Conservation (phyloP, 2,888 invertebrate species). For the Tridacna gigas region DNA sequence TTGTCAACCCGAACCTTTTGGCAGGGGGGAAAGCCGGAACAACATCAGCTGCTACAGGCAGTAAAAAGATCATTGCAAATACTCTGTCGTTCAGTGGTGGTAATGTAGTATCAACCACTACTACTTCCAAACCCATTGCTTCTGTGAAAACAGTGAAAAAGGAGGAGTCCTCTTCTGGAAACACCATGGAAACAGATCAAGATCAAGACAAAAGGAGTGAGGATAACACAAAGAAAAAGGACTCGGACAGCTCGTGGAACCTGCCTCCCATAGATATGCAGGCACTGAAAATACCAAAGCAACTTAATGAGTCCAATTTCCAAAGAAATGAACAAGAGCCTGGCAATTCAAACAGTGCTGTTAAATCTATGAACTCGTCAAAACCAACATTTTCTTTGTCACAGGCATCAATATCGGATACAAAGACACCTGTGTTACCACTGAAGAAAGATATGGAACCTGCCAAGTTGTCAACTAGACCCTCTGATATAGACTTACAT, state of each 20-base stretch:
- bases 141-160: constrained; percentile 18
- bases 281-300: constrained; percentile 55
- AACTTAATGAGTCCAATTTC: constrained; percentile 31
- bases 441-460: background rate
- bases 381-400: constrained; percentile 28
- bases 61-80: constrained; percentile 54
- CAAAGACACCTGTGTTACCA: background rate
- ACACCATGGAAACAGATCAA: background rate
- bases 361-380: background rate
- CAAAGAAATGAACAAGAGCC: constrained; percentile 8
- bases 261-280: constrained; percentile 58
- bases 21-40: background rate
- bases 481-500: constrained; percentile 64
- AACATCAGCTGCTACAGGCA: constrained; percentile 43
- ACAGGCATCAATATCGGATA: constrained; percentile 38
- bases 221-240: background rate
- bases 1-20: constrained; percentile 46
- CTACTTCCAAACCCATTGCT: constrained; percentile 16
- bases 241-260: constrained; percentile 46
- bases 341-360: background rate
- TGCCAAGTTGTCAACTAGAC: constrained; percentile 43
- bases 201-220: background rate
- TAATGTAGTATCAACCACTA: constrained; percentile 33
- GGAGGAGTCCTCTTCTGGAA: background rate
- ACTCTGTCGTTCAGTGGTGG: constrained; percentile 49